Evolutionary conservation across 2,888 invertebrate genomes (phyloP).

Genomic region (Diarsia mendica): DNA sequence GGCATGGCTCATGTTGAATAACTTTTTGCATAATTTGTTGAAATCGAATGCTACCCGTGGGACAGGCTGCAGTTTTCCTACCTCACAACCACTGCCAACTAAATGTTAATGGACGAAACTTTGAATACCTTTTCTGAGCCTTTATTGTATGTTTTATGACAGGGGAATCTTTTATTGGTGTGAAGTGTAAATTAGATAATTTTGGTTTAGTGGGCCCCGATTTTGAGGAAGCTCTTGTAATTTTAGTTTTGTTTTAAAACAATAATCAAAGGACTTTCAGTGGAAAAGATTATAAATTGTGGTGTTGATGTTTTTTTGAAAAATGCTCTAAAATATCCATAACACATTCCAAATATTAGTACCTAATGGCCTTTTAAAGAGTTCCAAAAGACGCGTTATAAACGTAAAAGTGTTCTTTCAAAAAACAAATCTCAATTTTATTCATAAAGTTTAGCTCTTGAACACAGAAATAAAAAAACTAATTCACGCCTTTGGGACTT

Average conservation of each 20-base stretch:
- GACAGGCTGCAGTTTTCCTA: conserved; percentile 63
- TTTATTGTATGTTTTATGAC: neutral
- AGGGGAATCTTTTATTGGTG: neutral
- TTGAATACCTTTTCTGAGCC: neutral
- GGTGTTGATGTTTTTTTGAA: neutral
- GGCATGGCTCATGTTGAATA: conserved; percentile 22
- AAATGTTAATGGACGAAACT: conserved; percentile 65
- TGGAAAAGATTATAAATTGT: neutral
- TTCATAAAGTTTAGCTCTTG: conserved; percentile 47
- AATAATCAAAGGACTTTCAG: neutral
- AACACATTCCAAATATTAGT: conserved; percentile 10
- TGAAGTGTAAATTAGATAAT: neutral
- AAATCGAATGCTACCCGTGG: conserved; percentile 69
- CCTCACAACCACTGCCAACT: conserved; percentile 59
- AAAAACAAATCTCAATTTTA: conserved; percentile 52
- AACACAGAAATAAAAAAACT: conserved; percentile 42
- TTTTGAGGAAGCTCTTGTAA: neutral
- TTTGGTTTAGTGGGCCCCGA: neutral
- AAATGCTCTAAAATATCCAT: neutral
- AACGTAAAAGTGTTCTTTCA: conserved; percentile 20
- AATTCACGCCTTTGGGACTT: conserved; percentile 44
- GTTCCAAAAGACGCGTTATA: conserved; percentile 25
- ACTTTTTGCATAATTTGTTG: conserved; percentile 71
- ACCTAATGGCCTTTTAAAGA: conserved; percentile 48
- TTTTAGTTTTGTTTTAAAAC: neutral